Conservation (phyloP, 2,797 vertebrate genomes). For the Caiman crocodilus region DNA sequence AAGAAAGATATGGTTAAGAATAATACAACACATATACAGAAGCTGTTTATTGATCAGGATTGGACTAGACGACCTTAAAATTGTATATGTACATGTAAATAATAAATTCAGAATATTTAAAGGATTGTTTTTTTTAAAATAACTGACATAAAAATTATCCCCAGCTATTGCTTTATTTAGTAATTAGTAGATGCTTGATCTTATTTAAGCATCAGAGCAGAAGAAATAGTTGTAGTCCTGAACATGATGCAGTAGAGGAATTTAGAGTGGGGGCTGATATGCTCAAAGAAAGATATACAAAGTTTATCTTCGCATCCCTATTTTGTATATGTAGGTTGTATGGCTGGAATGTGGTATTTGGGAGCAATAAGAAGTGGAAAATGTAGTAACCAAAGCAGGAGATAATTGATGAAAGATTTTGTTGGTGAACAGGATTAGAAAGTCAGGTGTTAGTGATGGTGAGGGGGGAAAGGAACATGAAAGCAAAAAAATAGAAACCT, state of each 20-base stretch:
- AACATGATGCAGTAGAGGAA: not conserved
- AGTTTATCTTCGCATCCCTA: not conserved
- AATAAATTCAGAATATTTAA: not conserved
- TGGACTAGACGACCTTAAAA: too few relatives aligned
- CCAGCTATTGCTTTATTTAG: not conserved
- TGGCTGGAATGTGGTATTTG: not conserved
- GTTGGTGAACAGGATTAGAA: not conserved
- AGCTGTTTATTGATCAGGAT: accelerated
- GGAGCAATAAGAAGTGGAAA: not conserved
- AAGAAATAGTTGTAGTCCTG: not conserved
- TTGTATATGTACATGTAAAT: not conserved
- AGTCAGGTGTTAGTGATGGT: not conserved
- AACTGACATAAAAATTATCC: not conserved
- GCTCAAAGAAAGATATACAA: not conserved
- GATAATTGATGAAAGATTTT: not conserved
- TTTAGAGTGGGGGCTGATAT: not conserved
- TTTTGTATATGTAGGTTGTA: not conserved
- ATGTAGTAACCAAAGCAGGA: not conserved
- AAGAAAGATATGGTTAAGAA: not conserved
- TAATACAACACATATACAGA: not conserved
- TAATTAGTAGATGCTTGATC: not conserved
- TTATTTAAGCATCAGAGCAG: not conserved
- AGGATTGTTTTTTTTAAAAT: not conserved
- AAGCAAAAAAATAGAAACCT: not conserved
- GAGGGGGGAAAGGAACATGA: not conserved